Evolutionary conservation across 2,797 vertebrate species (phyloP).

Genomic region (Myripristis murdjan): DNA sequence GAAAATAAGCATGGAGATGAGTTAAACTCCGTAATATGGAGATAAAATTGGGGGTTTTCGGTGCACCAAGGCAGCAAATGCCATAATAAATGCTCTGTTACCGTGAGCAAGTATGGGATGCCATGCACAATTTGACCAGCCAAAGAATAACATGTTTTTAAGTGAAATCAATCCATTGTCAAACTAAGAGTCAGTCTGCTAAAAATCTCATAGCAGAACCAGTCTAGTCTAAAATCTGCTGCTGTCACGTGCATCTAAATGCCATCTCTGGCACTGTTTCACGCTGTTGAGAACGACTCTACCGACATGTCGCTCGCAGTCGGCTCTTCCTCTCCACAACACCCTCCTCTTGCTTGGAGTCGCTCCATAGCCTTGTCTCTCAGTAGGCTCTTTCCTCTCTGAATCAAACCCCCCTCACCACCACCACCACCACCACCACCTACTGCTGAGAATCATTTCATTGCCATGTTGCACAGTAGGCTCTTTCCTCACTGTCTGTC

Average conservation of each 20-base stretch:
- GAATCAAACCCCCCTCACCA: slow-evolving; percentile 13
- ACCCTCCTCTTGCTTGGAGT: slow-evolving; percentile 43
- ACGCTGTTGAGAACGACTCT: slow-evolving; percentile 51
- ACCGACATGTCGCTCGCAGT: slow-evolving; percentile 59
- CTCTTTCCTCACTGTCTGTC: slow-evolving; percentile 38
- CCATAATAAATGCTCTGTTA: too few relatives aligned
- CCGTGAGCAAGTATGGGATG: too few relatives aligned
- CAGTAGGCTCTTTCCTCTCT: slow-evolving; percentile 49
- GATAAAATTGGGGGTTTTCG: too few relatives aligned
- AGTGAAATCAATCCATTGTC: slow-evolving; percentile 15
- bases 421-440: neutral
- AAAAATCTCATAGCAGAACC: slow-evolving; percentile 46
- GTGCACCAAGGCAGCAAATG: too few relatives aligned
- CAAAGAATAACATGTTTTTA: neutral
- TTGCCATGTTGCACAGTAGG: slow-evolving; percentile 48
- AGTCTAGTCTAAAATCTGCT: slow-evolving; percentile 16
- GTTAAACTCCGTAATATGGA: neutral
- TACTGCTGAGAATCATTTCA: slow-evolving; percentile 61
- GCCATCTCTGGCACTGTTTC: slow-evolving; percentile 47
- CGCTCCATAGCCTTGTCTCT: slow-evolving; percentile 37
- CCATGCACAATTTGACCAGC: too few relatives aligned
- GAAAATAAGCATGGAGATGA: neutral
- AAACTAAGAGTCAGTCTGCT: slow-evolving; percentile 23
- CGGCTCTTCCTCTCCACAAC: slow-evolving; percentile 31
- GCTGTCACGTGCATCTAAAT: slow-evolving; percentile 32